Base-by-base conservation (phyloP, 2,888 invertebrate genomes). In the Phortica magna region DNA sequence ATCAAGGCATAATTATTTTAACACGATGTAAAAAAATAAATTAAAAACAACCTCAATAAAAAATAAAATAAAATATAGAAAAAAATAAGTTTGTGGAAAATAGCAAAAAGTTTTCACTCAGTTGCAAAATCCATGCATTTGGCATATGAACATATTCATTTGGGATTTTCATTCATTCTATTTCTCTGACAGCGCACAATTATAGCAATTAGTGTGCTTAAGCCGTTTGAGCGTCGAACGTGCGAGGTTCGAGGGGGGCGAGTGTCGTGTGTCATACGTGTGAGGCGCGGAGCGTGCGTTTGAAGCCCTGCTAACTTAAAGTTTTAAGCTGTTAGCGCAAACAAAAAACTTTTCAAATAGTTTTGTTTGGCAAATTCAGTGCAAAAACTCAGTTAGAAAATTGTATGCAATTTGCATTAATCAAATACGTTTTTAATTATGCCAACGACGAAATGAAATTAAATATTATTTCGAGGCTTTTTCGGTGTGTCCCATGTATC, bases 191-290 rank as follows among this genome's bases (percentile, higher is more conserved):
- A 41, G 12, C 70, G 22, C 53, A 17, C 79, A 74, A 72, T 82
- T 79, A 82, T 76, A 74, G 78, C 82, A 84, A 87, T 85, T 84
- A 85, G 73, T 76, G 65, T 43, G 80, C 75, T 72, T 53, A 82
- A 80, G 61, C 61, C 19, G 9, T 61, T 22, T 10, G 19, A 22
- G 10, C 19, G 10, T 17, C 10, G 61, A 61, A 10, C 19, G 61
- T 48, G 61, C 61, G 7, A 17, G 61, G 55, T 17, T 1, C 61
- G 19, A 7, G 22, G 48, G 14, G 48, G 3, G 22, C 55, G 17
- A 14, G 14, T 55, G 14, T 55, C 12, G 53, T 53, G n/a, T n/a
- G 55, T 10, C 17, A 55, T 55, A 55, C n/a, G 2, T 7, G 55
- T 55, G 31, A 64, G 17, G 19, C 19, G 53, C 7, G 53, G 53